Evolutionary conservation across 1,140 invertebrate species (phyloP).

Genomic region (Carcinoscorpius rotundicauda): DNA sequence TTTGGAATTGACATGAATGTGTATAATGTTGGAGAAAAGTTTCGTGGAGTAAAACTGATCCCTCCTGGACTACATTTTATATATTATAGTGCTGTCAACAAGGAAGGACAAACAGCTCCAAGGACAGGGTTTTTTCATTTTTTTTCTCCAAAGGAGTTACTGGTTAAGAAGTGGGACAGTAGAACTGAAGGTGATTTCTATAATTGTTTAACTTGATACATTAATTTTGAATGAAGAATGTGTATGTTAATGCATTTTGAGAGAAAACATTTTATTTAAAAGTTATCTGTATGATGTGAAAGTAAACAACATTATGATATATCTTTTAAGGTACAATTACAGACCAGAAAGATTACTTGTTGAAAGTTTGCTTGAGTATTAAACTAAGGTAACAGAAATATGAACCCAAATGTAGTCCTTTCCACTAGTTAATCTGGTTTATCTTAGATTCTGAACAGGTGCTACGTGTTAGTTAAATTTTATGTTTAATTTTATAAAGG

Average conservation of each 20-base stretch:
- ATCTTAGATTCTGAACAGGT: too few species aligned
- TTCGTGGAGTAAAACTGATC: conserved; percentile 96
- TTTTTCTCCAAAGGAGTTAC: conserved; percentile 66
- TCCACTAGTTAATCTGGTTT: too few species aligned
- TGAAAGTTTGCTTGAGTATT: too few species aligned
- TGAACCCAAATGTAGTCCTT: too few species aligned
- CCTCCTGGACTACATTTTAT: conserved; percentile 92
- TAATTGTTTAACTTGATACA: not conserved
- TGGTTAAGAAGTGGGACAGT: conserved; percentile 74
- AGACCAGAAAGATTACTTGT: too few species aligned
- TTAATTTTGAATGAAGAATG: conserved; percentile 4
- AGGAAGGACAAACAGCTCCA: conserved; percentile 44
- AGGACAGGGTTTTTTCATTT: conserved; percentile 81
- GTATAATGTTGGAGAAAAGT: conserved; percentile 84
- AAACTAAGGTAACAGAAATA: too few species aligned
- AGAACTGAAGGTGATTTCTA: conserved; percentile 32
- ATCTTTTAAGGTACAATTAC: too few species aligned
- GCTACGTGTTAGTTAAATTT: too few species aligned
- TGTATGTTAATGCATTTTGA: conserved; percentile 9
- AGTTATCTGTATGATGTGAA: too few species aligned
- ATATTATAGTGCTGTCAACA: conserved; percentile 56
- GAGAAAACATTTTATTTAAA: conserved; percentile 17
- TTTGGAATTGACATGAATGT: conserved; percentile 82
- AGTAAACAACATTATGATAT: too few species aligned
- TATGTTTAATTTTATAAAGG: too few species aligned